phyloP scores from a whole-genome alignment of 2,797 vertebrate species.

The Anolis apletophallus region DNA sequence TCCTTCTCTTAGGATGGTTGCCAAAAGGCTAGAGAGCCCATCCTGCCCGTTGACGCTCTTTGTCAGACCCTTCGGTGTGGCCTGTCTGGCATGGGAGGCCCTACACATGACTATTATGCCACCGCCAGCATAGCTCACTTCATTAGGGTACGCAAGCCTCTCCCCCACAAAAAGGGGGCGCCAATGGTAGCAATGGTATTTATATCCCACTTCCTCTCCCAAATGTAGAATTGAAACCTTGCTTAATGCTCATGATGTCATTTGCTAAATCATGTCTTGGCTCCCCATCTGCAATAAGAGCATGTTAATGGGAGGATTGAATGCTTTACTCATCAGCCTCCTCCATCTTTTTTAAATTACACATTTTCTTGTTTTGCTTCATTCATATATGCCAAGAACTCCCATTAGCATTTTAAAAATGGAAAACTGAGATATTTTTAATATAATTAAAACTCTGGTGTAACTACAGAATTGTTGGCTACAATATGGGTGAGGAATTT shows the following conservation, averaged over 20 bases:
- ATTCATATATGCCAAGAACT: background rate
- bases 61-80: no score
- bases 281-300: background rate
- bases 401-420: background rate
- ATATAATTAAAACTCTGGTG: background rate
- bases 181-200: no score
- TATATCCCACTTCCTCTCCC: no score
- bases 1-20: no score
- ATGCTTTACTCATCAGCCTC: background rate
- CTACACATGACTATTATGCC: no score
- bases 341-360: background rate
- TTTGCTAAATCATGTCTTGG: background rate
- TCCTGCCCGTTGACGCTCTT: no score
- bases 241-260: background rate
- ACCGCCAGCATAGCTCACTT: no score
- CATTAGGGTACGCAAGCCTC: no score
- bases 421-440: background rate
- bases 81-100: no score
- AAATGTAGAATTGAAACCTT: background rate
- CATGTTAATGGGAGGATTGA: background rate
- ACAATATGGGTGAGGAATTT: no score
- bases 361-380: background rate
- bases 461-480: background rate
- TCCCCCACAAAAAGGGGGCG: no score
- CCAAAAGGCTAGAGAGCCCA: no score